These are phyloP conservation scores for Mesoligia furuncula DNA, from an alignment of 2,888 invertebrate genomes.

Conservation along the genomic window DNA sequence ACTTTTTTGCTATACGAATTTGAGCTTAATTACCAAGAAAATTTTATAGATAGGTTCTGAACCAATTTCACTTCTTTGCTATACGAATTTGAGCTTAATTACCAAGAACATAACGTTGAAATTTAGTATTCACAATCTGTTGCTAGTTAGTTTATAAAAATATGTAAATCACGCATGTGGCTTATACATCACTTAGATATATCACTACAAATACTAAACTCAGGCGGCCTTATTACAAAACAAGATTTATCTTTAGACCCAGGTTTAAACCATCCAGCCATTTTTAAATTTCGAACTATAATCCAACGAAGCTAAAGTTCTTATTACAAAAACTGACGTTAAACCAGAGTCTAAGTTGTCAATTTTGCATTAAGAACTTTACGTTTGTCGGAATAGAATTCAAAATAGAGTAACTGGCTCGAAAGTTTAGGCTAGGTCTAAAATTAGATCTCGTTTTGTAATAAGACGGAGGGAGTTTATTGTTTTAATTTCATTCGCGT, in stretches of 20 bases:
- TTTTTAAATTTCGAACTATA: too few species aligned
- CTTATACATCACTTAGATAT: conserved; percentile 71
- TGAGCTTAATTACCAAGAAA: conserved; percentile 64
- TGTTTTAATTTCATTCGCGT: conserved; percentile 58
- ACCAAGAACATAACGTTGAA: conserved; percentile 51
- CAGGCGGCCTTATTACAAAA: too few species aligned
- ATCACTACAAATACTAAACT: conserved; percentile 40
- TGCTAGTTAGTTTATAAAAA: conserved; percentile 55
- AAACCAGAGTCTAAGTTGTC: too few species aligned
- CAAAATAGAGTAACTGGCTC: too few species aligned
- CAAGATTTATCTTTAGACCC: too few species aligned
- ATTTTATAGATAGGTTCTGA: conserved; percentile 48
- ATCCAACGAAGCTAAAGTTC: too few species aligned
- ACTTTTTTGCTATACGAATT: conserved; percentile 61
- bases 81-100: conserved; percentile 63
- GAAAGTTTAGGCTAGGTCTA: too few species aligned
- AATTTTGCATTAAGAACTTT: too few species aligned
- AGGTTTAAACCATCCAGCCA: too few species aligned
- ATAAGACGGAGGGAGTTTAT: conserved; percentile 50
- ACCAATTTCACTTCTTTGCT: conserved; percentile 57
- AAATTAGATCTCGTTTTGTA: too few species aligned
- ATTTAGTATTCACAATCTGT: conserved; percentile 58
- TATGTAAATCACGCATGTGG: conserved; percentile 74
- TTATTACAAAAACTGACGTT: too few species aligned
- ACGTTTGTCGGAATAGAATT: too few species aligned